Conservation (phyloP, 2,888 invertebrate species). For the Exephanes ischioxanthus region DNA sequence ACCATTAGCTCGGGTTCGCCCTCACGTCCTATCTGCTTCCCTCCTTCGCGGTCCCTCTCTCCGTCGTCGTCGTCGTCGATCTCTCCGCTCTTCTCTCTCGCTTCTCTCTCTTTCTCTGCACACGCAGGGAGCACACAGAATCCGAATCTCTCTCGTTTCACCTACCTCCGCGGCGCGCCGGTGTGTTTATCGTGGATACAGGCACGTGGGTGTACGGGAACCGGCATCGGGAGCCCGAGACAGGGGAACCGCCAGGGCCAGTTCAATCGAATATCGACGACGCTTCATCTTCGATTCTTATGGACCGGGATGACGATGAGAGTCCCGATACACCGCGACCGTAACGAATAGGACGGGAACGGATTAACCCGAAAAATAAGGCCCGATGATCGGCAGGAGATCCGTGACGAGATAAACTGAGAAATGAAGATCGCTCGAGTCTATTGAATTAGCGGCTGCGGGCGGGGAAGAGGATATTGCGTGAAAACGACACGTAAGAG, state of each 20-base stretch:
- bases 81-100: constrained; percentile 63
- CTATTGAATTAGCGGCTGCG: not conserved
- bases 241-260: constrained; percentile 21
- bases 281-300: constrained; percentile 48
- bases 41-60: constrained; percentile 72
- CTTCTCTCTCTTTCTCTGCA: constrained; percentile 16
- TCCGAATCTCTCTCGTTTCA: constrained; percentile 64
- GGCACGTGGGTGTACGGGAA: constrained; percentile 70
- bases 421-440: not conserved
- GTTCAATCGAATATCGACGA: constrained; percentile 45
- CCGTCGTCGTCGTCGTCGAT: constrained; percentile 72
- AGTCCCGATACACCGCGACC: not conserved
- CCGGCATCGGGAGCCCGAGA: constrained; percentile 45
- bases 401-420: not conserved
- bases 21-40: constrained; percentile 73
- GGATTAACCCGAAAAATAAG: constrained; percentile 1
- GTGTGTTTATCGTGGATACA: constrained; percentile 57
- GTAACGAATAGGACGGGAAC: constrained; percentile 20
- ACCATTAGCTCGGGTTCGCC: constrained; percentile 81
- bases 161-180: constrained; percentile 46
- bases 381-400: constrained; percentile 5
- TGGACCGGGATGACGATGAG: constrained; percentile 39
- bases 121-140: constrained; percentile 61
- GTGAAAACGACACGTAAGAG: too few relatives aligned
- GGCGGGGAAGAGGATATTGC: too few relatives aligned